These are phyloP conservation scores for Stegastes partitus DNA, from an alignment of 2,113 vertebrate species.

Conservation along the genomic window DNA sequence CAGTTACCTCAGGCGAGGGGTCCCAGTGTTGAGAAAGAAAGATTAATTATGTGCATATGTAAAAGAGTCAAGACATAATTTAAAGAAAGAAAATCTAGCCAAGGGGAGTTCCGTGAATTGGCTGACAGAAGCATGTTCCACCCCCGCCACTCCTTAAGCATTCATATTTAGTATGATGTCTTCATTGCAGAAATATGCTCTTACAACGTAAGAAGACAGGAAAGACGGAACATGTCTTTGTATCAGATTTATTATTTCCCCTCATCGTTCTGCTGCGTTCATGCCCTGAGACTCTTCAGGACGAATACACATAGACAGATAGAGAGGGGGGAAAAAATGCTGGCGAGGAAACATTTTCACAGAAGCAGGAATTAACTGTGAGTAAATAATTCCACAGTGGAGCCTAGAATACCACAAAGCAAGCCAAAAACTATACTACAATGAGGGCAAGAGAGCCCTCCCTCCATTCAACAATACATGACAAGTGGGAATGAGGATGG, in stretches of 20 bases:
- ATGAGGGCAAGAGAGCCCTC: conserved; percentile 24
- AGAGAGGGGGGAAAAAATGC: neutral
- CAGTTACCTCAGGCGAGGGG: conserved; percentile 36
- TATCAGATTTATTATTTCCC: neutral
- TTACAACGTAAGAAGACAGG: neutral
- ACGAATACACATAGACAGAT: neutral
- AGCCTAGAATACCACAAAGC: conserved; percentile 21
- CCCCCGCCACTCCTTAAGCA: conserved; percentile 4
- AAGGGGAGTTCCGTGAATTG: conserved; percentile 37
- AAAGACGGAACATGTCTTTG: conserved; percentile 13
- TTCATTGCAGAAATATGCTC: conserved; percentile 13
- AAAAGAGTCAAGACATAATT: conserved; percentile 39
- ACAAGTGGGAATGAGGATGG: conserved; percentile 56
- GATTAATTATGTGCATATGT: conserved; percentile 60
- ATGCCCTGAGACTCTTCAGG: neutral
- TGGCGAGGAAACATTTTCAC: conserved; percentile 34
- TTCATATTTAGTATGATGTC: conserved; percentile 30
- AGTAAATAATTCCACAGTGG: conserved; percentile 52
- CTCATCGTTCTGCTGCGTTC: conserved; percentile 17
- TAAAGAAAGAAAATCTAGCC: conserved; percentile 40
- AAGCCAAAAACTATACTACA: conserved; percentile 40
- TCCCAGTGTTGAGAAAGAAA: conserved; percentile 24
- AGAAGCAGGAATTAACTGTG: conserved; percentile 53
- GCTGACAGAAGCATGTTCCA: conserved; percentile 14
- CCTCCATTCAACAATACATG: conserved; percentile 29